Percentiles rank a stretch among this genome's conserved stretches.
phyloP scores from a whole-genome alignment of 2,888 invertebrate genomes.

The Acanthosepion esculentum region DNA sequence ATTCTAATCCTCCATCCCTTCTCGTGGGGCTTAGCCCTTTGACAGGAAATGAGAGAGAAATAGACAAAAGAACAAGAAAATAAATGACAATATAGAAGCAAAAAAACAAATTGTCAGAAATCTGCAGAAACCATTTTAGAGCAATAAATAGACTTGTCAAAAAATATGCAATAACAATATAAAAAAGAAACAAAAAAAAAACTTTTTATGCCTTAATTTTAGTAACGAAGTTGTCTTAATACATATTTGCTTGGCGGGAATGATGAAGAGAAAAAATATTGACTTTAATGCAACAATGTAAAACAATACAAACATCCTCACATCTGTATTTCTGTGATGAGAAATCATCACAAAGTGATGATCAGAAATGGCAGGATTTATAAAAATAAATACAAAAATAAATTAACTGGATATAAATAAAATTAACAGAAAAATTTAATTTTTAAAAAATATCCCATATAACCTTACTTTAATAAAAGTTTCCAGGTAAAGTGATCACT shows the following conservation, averaged over 20 bases:
- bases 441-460: too few species aligned
- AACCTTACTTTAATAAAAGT: background rate
- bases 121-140: conserved; percentile 2
- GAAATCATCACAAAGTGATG: background rate
- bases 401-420: background rate
- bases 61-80: background rate
- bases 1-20: background rate
- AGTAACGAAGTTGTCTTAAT: background rate
- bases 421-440: too few species aligned
- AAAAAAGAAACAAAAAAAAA: background rate
- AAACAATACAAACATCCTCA: background rate
- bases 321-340: background rate
- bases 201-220: background rate
- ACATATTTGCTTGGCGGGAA: background rate
- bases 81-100: background rate
- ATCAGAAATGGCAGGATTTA: background rate
- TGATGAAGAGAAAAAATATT: background rate
- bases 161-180: background rate
- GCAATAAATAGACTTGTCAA: background rate
- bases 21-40: conserved; percentile 1
- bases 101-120: background rate
- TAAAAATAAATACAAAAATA: background rate
- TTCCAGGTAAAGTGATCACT: background rate
- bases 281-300: too few species aligned
- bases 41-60: conserved; percentile 8